Conservation (phyloP, 2,888 invertebrate species). For the Rhodophaea formosa region DNA sequence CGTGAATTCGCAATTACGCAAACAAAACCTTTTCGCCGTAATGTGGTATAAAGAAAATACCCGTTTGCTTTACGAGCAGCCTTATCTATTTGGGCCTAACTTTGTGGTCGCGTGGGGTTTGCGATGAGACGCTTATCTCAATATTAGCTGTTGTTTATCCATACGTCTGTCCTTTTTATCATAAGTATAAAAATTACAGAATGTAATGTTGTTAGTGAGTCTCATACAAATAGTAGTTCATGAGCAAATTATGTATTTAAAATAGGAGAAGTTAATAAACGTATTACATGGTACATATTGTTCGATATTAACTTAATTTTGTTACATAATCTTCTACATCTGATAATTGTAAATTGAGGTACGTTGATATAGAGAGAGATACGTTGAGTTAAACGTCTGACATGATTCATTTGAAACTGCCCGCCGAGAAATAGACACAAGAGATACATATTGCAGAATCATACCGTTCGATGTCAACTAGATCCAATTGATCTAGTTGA, state of each 20-base stretch:
- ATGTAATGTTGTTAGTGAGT: not conserved
- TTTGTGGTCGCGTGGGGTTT: slow-evolving; percentile 55
- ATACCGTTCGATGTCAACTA: too few species aligned
- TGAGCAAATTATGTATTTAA: not conserved
- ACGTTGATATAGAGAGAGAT: too few species aligned
- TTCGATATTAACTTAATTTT: too few species aligned
- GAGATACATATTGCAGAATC: too few species aligned
- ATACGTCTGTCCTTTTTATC: slow-evolving; percentile 45
- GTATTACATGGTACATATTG: too few species aligned
- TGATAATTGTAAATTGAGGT: too few species aligned
- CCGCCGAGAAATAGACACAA: too few species aligned
- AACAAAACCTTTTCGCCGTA: slow-evolving; percentile 37
- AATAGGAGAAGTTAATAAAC: too few species aligned
- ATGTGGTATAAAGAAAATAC: slow-evolving; percentile 53
- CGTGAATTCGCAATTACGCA: slow-evolving; percentile 15
- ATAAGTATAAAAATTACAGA: not conserved
- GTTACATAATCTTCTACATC: too few species aligned
- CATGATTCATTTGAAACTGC: too few species aligned
- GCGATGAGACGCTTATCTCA: slow-evolving; percentile 59
- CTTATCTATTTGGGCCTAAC: slow-evolving; percentile 52
- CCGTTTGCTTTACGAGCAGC: slow-evolving; percentile 53
- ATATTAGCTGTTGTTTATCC: slow-evolving; percentile 66
- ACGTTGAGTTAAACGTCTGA: too few species aligned
- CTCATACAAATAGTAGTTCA: not conserved
- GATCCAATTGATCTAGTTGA: too few species aligned